phyloP scores from a whole-genome alignment of 2,113 vertebrate species.

The Trichechus manatus region DNA sequence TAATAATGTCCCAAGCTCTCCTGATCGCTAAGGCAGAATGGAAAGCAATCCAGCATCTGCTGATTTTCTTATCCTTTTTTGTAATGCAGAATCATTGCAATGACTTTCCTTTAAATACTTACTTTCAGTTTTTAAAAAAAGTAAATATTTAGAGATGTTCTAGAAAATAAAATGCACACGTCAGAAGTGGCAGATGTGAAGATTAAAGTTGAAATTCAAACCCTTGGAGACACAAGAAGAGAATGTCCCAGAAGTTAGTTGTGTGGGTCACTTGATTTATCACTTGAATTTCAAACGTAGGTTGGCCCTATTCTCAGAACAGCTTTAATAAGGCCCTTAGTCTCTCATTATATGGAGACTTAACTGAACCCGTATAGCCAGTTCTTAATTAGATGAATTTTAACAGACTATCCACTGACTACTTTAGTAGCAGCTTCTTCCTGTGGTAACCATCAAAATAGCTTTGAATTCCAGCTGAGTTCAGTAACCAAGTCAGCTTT shows the following conservation, averaged over 20 bases:
- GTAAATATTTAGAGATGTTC: not conserved
- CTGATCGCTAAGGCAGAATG: not conserved
- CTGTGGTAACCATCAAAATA: not conserved
- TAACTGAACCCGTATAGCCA: not conserved
- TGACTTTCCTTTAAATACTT: not conserved
- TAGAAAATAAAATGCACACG: constrained; percentile 1
- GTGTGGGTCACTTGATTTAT: not conserved
- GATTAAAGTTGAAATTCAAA: not conserved
- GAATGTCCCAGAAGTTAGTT: not conserved
- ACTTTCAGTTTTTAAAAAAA: not conserved
- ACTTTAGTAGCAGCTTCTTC: not conserved
- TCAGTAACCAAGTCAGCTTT: constrained; percentile 7
- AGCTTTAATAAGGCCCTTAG: not conserved
- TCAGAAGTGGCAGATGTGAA: not conserved
- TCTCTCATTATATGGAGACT: not conserved
- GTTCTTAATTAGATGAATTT: not conserved
- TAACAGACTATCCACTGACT: not conserved
- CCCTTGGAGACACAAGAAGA: not conserved
- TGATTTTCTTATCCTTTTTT: not conserved
- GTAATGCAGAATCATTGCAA: not conserved
- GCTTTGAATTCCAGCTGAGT: not conserved
- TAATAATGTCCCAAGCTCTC: not conserved
- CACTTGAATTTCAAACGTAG: not conserved
- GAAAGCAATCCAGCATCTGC: not conserved
- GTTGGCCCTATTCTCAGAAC: not conserved